phyloP scores from a whole-genome alignment of 1,140 invertebrate species.

The Asbolus verrucosus region DNA sequence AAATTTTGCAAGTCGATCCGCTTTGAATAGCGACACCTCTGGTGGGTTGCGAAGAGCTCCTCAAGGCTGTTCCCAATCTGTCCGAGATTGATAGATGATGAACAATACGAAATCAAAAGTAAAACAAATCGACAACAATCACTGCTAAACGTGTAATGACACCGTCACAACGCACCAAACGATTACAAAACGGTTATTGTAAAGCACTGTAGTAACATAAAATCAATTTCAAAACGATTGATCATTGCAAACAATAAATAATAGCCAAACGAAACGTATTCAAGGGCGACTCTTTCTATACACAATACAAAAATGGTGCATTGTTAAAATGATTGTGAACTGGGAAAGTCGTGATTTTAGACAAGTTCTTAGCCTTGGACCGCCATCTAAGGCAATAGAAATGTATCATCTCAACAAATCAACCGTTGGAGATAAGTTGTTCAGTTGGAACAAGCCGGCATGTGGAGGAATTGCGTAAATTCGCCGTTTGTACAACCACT shows the following conservation, averaged over 20 bases:
- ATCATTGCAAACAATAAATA: slow-evolving; percentile 27
- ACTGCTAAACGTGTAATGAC: slow-evolving; percentile 23
- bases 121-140: slow-evolving; percentile 35
- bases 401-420: slow-evolving; percentile 35
- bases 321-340: slow-evolving; percentile 11
- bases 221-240: slow-evolving; percentile 38
- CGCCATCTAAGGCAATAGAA: slow-evolving; percentile 27
- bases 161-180: slow-evolving; percentile 15
- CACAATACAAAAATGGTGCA: slow-evolving; percentile 23
- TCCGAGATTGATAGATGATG: slow-evolving; percentile 29
- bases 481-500: no score
- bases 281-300: slow-evolving; percentile 3
- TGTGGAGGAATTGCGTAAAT: slow-evolving; percentile 8
- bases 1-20: slow-evolving; percentile 16
- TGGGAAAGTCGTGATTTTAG: slow-evolving; percentile 36
- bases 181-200: slow-evolving; percentile 33
- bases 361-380: slow-evolving; percentile 31
- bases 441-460: slow-evolving; percentile 1
- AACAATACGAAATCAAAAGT: slow-evolving; percentile 24
- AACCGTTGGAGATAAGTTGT: slow-evolving; percentile 24
- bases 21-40: background rate
- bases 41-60: background rate
- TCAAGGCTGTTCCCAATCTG: slow-evolving; percentile 19
- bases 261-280: slow-evolving; percentile 5
- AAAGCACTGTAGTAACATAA: slow-evolving; percentile 17